phyloP scores from a whole-genome alignment of 2,888 invertebrate species.

The Octonoba sinensis region DNA sequence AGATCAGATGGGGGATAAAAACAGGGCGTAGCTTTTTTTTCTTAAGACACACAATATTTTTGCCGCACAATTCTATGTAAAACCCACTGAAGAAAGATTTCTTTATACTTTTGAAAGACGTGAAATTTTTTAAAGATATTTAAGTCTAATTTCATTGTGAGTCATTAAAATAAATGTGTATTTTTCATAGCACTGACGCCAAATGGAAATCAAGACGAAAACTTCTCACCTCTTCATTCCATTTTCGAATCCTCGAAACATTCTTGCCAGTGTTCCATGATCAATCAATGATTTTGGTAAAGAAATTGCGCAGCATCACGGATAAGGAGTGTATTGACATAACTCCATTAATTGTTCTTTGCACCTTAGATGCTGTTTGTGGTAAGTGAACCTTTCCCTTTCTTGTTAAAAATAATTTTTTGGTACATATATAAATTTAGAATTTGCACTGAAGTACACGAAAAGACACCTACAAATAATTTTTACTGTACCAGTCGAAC shows the following conservation, averaged over 20 bases:
- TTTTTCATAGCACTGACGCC: constrained; percentile 34
- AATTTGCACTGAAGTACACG: too few relatives aligned
- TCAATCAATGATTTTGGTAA: constrained; percentile 59
- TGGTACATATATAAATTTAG: too few relatives aligned
- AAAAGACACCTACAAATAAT: too few relatives aligned
- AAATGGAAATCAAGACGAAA: constrained; percentile 65
- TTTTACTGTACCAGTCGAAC: too few relatives aligned
- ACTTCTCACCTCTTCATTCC: constrained; percentile 66
- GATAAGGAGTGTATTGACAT: constrained; percentile 23
- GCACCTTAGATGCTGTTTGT: constrained; percentile 10
- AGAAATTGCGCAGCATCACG: constrained; percentile 3
- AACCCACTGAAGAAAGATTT: not conserved
- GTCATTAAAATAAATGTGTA: not conserved
- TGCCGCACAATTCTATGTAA: not conserved
- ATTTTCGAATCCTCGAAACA: constrained; percentile 65
- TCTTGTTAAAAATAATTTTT: too few relatives aligned
- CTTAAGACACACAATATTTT: too few relatives aligned
- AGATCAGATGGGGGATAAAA: too few relatives aligned
- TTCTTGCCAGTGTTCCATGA: constrained; percentile 66
- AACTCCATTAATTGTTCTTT: not conserved
- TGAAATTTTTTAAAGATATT: not conserved
- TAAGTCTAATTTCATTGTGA: too few relatives aligned
- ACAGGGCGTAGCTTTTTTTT: too few relatives aligned
- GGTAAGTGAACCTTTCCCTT: not conserved
- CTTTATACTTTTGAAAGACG: not conserved